Conservation (phyloP, 92 coral and sea anemone species). For the Porites evermanni region DNA sequence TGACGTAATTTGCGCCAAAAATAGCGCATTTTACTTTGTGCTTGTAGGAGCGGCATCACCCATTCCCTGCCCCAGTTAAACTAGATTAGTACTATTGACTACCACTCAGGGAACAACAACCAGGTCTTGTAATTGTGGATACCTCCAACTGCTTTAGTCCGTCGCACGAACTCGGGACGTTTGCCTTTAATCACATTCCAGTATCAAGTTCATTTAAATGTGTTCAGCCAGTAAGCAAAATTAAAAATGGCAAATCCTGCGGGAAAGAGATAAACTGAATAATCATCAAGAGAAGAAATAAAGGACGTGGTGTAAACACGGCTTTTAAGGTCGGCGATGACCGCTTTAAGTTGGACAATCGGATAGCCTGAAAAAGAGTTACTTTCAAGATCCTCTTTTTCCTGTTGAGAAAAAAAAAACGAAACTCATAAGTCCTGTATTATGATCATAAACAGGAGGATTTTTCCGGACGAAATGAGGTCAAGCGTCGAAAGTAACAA, state of each 20-base stretch:
- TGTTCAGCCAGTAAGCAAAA: slow-evolving; percentile 72
- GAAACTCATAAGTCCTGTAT: background rate
- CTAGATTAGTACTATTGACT: too few species aligned
- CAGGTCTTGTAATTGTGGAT: too few species aligned
- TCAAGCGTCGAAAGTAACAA: too few species aligned
- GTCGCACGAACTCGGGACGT: too few species aligned
- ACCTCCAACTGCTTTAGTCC: too few species aligned
- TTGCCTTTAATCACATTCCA: too few species aligned
- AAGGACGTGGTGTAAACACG: slow-evolving; percentile 66
- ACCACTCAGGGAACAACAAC: too few species aligned
- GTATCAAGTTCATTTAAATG: slow-evolving; percentile 39
- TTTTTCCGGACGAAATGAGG: too few species aligned
- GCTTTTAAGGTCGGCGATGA: slow-evolving; percentile 7
- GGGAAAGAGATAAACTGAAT: slow-evolving; percentile 78
- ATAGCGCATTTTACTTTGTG: too few species aligned
- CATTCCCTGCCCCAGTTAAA: too few species aligned
- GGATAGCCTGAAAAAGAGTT: background rate
- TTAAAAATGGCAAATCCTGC: slow-evolving; percentile 74
- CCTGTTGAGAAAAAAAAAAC: background rate
- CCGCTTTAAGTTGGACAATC: background rate
- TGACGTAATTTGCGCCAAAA: too few species aligned
- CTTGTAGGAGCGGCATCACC: too few species aligned
- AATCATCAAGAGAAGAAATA: slow-evolving; percentile 75
- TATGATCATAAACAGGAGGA: background rate
- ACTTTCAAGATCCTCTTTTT: background rate